Percentiles rank a stretch among this genome's conserved stretches.
phyloP scores from a whole-genome alignment of 2,797 vertebrate genomes.

The Oceanodroma leucorhoa region DNA sequence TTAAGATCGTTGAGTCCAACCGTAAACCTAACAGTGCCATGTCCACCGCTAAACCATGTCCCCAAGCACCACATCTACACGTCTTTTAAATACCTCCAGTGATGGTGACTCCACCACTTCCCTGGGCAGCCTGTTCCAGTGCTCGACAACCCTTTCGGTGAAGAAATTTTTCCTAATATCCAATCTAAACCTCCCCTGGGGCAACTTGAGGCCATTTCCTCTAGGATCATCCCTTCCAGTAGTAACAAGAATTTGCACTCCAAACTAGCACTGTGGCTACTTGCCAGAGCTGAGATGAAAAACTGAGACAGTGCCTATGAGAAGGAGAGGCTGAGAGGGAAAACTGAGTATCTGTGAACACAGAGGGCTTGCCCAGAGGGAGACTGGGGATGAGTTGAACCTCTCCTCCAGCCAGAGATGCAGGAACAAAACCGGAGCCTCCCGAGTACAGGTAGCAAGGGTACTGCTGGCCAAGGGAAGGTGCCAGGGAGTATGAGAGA shows the following conservation, averaged over 20 bases:
- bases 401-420: background rate
- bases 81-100: background rate
- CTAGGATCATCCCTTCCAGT: background rate
- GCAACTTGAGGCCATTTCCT: background rate
- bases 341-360: background rate
- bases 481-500: background rate
- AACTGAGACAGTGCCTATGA: background rate
- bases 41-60: background rate
- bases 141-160: background rate
- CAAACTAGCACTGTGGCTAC: background rate
- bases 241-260: background rate
- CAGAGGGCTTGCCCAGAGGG: background rate
- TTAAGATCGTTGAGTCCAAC: background rate
- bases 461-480: background rate
- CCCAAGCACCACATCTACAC: no score
- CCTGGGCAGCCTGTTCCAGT: background rate
- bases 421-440: background rate
- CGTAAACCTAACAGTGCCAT: background rate
- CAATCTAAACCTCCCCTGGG: background rate
- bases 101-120: background rate
- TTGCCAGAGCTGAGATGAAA: background rate
- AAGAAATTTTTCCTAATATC: background rate
- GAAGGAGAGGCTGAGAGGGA: background rate
- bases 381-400: background rate
- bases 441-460: rapidly evolving